Evolutionary conservation across 2,113 vertebrate genomes (phyloP), one percentile per base, ranked within the genome.

Genomic region (Forbesichthys papilliferus): DNA sequence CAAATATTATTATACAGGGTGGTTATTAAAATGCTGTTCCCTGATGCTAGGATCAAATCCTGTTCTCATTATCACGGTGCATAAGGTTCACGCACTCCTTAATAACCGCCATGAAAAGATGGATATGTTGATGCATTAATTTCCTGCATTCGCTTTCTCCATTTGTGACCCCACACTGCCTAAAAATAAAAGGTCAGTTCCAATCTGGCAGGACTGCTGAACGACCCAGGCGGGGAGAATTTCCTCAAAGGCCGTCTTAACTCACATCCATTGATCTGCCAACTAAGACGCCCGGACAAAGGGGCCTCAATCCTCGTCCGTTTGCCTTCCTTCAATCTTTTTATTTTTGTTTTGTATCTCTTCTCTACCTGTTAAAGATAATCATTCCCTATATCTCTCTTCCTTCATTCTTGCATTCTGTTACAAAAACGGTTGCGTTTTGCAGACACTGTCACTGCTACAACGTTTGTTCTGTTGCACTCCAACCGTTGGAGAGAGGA

Each of bases 201-300:
- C 0, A 5, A 61, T 48, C 69, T 9, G 14, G 61, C 47, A 1
- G 46, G 77, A 27, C 68, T 66, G 58, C 66, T 66, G 36, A 74
- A 71, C 73, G 64, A 36, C 13, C 57, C 78, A 81, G 82, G 80
- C 71, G 79, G 81, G 76, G 66, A 72, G 80, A 77, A 82, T 3
- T 0, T 81, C 83, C 84, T 89, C 85, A 90, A 89, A 84, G 71
- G 65, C 48, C 51, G 46, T 77, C 84, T 85, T 86, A 82, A 81
- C 71, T 71, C 80, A 12, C 49, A 68, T 71, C 78, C 80, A 85
- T 87, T 90, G 80, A 89, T 88, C 83, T 72, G 71, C 80, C 10
- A 53, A 66, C 71, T 52, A 67, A 64, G 72, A 61, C 36, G 7
- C 27, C 53, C 3, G 69, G 71, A 81, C 65, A 81, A 80, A 87